Evolutionary conservation across 2,888 invertebrate genomes (phyloP).

Genomic region (Drosophila melanosoma): DNA sequence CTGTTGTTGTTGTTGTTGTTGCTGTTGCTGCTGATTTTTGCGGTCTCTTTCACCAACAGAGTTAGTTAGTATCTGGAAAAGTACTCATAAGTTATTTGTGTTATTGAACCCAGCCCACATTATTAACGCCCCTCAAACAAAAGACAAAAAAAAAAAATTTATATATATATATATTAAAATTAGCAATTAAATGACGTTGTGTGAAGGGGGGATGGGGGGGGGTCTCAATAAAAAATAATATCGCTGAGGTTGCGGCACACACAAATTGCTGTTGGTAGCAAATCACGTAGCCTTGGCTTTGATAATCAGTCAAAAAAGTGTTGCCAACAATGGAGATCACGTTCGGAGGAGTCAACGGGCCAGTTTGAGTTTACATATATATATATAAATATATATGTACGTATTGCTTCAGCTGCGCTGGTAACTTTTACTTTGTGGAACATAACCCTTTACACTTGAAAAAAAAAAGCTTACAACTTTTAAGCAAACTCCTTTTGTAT

Average conservation of each 20-base stretch:
- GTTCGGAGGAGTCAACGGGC: slow-evolving; percentile 35
- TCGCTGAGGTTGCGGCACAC: slow-evolving; percentile 56
- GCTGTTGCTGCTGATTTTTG: slow-evolving; percentile 9
- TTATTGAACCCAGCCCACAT: slow-evolving; percentile 57
- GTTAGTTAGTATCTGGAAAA: slow-evolving; percentile 20
- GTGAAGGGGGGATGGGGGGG: rapidly evolving
- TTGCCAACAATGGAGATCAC: slow-evolving; percentile 46
- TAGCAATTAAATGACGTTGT: slow-evolving; percentile 39
- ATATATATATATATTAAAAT: slow-evolving; percentile 38
- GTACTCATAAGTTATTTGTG: slow-evolving; percentile 32
- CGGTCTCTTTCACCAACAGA: slow-evolving; percentile 45
- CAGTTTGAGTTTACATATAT: slow-evolving; percentile 24
- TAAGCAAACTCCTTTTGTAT: neutral
- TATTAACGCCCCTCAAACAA: slow-evolving; percentile 57
- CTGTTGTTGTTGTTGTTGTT: rapidly evolving
- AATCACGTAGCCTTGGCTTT: slow-evolving; percentile 62
- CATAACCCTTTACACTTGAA: slow-evolving; percentile 15
- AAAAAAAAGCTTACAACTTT: neutral
- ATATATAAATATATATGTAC: neutral
- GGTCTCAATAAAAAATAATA: slow-evolving; percentile 40
- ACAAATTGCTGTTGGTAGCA: slow-evolving; percentile 65
- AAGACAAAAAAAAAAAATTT: slow-evolving; percentile 3
- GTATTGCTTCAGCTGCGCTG: neutral
- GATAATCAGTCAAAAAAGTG: slow-evolving; percentile 55
- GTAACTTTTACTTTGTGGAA: slow-evolving; percentile 67